Percentiles rank a stretch among this genome's conserved stretches.
Evolutionary conservation across 2,113 vertebrate genomes (phyloP).

Genomic region (Micronycteris hirsuta): DNA sequence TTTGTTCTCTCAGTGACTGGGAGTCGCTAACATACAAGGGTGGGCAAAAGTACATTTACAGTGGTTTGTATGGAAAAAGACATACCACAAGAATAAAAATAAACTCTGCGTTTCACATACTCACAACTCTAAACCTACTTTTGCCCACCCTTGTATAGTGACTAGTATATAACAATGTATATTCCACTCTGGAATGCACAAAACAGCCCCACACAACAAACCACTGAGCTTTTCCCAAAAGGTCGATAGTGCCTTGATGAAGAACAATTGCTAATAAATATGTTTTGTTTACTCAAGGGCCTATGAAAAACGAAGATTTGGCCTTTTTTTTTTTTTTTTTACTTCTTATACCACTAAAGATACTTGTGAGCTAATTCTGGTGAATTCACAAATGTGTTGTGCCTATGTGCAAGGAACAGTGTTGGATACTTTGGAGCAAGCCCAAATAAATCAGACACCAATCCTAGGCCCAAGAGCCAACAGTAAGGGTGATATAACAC

Average conservation of each 20-base stretch:
- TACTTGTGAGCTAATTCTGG: not conserved
- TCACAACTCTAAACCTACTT: not conserved
- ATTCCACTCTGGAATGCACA: not conserved
- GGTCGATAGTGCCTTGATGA: not conserved
- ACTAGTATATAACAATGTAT: not conserved
- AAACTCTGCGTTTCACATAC: not conserved
- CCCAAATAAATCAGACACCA: not conserved
- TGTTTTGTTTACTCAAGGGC: not conserved
- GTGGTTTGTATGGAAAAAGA: not conserved
- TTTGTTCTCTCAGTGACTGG: not conserved
- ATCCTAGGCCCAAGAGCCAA: not conserved
- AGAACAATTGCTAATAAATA: not conserved
- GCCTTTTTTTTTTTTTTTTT: not conserved
- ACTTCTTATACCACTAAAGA: not conserved
- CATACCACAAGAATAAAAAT: not conserved
- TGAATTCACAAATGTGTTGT: not conserved
- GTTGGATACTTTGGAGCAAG: not conserved
- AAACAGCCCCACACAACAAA: not conserved
- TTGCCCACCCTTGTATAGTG: not conserved
- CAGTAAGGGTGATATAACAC: not conserved
- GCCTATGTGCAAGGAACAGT: not conserved
- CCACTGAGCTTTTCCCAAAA: not conserved
- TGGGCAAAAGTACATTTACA: not conserved
- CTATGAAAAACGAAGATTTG: not conserved
- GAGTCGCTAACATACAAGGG: not conserved